Conservation (phyloP, 2,888 invertebrate genomes). For the Apamea monoglypha region DNA sequence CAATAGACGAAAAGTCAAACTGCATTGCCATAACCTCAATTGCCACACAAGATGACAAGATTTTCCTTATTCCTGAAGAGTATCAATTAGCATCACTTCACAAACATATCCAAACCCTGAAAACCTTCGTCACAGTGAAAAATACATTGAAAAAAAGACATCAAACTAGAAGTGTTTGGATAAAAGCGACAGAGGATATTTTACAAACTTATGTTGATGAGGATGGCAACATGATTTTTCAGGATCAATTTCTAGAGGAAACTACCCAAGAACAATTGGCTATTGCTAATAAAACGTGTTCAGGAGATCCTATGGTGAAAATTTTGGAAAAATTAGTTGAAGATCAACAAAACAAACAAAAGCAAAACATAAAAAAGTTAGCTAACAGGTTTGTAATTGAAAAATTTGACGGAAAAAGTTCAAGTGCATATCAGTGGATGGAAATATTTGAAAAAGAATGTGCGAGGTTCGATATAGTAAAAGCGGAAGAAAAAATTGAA, state of each 20-base stretch:
- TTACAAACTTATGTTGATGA: conserved; percentile 47
- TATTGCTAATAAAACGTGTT: neutral
- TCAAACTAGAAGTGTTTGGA: conserved; percentile 44
- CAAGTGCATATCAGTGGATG: neutral
- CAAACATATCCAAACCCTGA: neutral
- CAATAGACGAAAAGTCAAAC: conserved; percentile 22
- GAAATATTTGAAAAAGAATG: neutral
- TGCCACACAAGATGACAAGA: conserved; percentile 13
- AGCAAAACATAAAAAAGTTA: neutral
- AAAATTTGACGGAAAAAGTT: neutral
- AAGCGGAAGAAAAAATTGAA: neutral
- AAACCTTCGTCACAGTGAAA: conserved; percentile 15
- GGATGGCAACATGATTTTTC: conserved; percentile 34
- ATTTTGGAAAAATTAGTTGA: conserved; percentile 59
- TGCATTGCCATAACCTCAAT: conserved; percentile 24
- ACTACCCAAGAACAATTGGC: conserved; percentile 23
- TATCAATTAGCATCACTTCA: neutral
- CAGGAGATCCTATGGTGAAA: conserved; percentile 26
- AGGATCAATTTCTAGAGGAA: conserved; percentile 56
- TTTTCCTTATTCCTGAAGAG: conserved; percentile 6
- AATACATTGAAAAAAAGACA: conserved; percentile 46
- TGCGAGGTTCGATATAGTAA: neutral
- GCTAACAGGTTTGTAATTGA: neutral
- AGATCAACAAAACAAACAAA: neutral
- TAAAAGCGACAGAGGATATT: conserved; percentile 25